These are phyloP conservation scores for Drosophila meridionalis DNA, from an alignment of 2,888 invertebrate species.

Conservation along the genomic window DNA sequence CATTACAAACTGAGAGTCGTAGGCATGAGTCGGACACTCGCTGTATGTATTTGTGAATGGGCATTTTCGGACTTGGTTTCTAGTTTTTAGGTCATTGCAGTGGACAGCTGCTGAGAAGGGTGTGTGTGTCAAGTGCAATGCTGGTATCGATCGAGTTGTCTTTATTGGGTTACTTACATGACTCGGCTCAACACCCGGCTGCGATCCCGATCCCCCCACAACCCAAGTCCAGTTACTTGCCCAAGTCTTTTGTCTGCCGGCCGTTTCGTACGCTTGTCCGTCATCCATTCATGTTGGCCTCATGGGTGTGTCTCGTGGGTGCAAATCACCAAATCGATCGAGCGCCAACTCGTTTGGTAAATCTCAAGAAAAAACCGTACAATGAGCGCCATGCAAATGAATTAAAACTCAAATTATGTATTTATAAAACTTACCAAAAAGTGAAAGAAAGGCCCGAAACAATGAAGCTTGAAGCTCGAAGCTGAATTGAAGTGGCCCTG, in stretches of 20 bases:
- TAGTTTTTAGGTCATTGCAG: conserved; percentile 63
- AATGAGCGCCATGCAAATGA: conserved; percentile 73
- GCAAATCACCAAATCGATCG: conserved; percentile 63
- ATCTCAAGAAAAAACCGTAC: conserved; percentile 26
- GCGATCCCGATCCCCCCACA: conserved; percentile 5
- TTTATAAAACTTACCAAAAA: conserved; percentile 66
- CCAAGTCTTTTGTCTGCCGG: conserved; percentile 66
- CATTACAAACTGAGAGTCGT: conserved; percentile 46
- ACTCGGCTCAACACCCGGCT: conserved; percentile 30
- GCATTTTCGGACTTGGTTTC: conserved; percentile 31
- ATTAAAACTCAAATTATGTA: conserved; percentile 57
- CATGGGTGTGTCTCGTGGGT: conserved; percentile 80
- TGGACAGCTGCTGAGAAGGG: conserved; percentile 37
- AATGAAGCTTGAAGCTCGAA: conserved; percentile 33
- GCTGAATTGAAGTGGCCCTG: conserved; percentile 36
- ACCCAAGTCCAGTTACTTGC: conserved; percentile 65
- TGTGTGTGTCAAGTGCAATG: conserved; percentile 76
- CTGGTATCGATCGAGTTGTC: conserved; percentile 71
- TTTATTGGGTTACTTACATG: conserved; percentile 80
- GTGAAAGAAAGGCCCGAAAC: conserved; percentile 75
- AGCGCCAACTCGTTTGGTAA: conserved; percentile 30
- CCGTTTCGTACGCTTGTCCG: conserved; percentile 23
- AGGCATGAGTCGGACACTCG: conserved; percentile 27
- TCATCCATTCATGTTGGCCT: conserved; percentile 60
- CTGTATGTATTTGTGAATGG: conserved; percentile 40